Evolutionary conservation across 2,113 vertebrate species (phyloP).

Genomic region (Hucho hucho): DNA sequence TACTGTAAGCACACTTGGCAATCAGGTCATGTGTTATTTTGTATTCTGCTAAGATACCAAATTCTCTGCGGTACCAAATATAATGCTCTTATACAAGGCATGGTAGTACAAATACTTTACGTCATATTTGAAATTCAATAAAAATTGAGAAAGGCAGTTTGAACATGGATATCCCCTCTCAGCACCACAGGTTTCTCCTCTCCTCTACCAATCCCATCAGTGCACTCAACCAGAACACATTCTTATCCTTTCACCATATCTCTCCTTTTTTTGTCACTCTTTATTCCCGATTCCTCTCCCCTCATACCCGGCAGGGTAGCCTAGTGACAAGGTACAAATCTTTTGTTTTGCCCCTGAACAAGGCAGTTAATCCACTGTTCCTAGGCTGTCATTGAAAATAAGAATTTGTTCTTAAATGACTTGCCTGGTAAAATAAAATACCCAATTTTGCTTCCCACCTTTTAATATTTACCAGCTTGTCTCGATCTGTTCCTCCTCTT

Average conservation of each 20-base stretch:
- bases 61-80: constrained; percentile 35
- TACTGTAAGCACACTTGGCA: constrained; percentile 43
- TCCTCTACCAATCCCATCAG: constrained; percentile 14
- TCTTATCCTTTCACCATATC: constrained; percentile 36
- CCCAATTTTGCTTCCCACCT: constrained; percentile 42
- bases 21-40: constrained; percentile 41
- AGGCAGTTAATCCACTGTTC: no score
- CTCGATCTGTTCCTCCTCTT: constrained; percentile 30
- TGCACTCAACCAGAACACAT: constrained; percentile 6
- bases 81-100: constrained; percentile 17
- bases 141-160: constrained; percentile 28
- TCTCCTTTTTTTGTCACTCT: constrained; percentile 24
- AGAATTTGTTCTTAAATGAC: no score
- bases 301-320: no score
- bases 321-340: no score
- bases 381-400: no score
- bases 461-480: constrained; percentile 60
- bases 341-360: no score
- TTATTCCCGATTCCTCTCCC: constrained; percentile 20
- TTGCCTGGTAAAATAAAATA: no score
- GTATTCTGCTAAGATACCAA: constrained; percentile 43
- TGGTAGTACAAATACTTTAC: constrained; percentile 52
- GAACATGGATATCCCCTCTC: constrained; percentile 27
- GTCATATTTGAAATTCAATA: constrained; percentile 54
- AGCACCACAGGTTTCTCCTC: neutral